Evolutionary conservation across 2,113 vertebrate species (phyloP), one percentile per base, ranked within the genome.

Genomic region (Oreochromis aureus): DNA sequence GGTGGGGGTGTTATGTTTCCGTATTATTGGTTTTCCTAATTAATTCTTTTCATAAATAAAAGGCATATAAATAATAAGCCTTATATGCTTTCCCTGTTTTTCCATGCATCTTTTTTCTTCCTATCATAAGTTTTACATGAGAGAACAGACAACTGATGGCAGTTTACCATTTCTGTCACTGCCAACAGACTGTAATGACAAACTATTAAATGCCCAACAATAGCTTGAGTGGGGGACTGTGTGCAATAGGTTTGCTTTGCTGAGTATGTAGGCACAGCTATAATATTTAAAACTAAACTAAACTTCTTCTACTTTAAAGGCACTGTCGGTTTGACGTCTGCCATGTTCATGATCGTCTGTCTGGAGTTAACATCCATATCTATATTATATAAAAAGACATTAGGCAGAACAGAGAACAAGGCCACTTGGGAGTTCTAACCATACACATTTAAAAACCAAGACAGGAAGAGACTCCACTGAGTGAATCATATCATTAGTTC

Each of bases 141-240:
- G 2, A 80, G n/a, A 10, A 22, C 48, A 66, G 46, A 46, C 13
- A 76, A 39, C 24, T 46, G 71, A 5, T 5, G 19, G 34, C 80
- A 76, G 44, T 83, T 78, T 81, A 80, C 30, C 16, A 15, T 71
- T 53, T 80, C 22, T 89, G 36, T 30, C 16, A 10, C 2, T 76
- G 73, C 82, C 69, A 66, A 39, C 71, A 81, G 51, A 39, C 87
- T 82, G 34, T 88, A 88, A 84, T 85, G 82, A 73, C 53, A 85
- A 63, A 48, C 48, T 82, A 80, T 76, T 82, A 86, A 59, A 84
- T 48, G 79, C 54, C 10, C 10, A 12, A 51, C 71, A 32, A 32
- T 48, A 55, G 56, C 80, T 39, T 80, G 69, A 85, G 44, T 80
- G 22, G 80, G 44, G 80, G 22, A 51, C 32, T 71, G 66, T 16